These are phyloP conservation scores for Helarctos malayanus DNA, from an alignment of 2,797 vertebrate genomes.

Conservation along the genomic window DNA sequence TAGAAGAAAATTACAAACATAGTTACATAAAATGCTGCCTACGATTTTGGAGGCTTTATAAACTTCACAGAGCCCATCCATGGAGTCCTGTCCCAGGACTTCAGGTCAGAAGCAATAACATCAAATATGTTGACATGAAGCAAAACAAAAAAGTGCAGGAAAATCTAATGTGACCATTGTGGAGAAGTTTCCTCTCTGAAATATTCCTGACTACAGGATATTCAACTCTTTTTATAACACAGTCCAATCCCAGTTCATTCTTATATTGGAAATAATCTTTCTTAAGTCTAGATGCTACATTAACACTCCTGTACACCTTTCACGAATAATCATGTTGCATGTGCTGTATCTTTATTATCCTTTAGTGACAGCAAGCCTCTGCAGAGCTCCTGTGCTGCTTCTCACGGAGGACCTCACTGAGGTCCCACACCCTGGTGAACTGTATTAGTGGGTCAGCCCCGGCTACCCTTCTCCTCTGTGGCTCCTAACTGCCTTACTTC, in stretches of 20 bases:
- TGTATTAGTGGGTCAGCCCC: neutral
- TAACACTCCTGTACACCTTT: neutral
- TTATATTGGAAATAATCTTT: constrained; percentile 27
- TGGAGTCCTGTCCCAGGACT: neutral
- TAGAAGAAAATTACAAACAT: constrained; percentile 29
- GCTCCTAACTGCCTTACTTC: neutral
- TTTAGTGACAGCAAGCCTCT: neutral
- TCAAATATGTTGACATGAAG: constrained; percentile 24
- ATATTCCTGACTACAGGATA: neutral
- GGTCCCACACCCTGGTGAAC: neutral
- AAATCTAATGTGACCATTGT: neutral
- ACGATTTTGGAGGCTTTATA: neutral
- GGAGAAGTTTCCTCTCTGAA: neutral
- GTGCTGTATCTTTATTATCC: neutral
- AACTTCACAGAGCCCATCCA: neutral
- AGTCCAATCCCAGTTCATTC: neutral
- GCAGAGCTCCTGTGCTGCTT: no score
- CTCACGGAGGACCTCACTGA: neutral
- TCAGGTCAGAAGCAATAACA: neutral
- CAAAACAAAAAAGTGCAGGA: neutral
- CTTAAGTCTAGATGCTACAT: neutral
- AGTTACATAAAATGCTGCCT: neutral
- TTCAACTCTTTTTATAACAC: neutral
- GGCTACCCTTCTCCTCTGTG: neutral
- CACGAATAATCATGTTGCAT: neutral